A percentile compares a stretch with the other conserved stretches of the same genome.
Evolutionary conservation across 2,888 invertebrate species (phyloP).

Genomic region (Blera fallax): DNA sequence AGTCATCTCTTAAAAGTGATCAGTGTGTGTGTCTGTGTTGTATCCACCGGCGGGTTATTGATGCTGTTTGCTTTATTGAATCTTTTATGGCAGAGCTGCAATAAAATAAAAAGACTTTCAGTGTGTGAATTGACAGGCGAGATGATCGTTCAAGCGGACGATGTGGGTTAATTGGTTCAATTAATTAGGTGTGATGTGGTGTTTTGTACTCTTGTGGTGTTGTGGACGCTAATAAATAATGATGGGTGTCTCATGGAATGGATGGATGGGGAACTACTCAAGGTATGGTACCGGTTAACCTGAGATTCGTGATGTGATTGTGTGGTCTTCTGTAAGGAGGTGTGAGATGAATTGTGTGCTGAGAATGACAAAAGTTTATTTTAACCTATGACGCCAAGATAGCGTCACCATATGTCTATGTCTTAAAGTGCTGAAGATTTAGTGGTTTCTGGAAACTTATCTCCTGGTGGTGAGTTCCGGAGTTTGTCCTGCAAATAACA

Average conservation of each 20-base stretch:
- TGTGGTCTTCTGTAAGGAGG: not conserved
- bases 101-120: constrained; percentile 1
- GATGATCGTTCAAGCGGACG: constrained; percentile 36
- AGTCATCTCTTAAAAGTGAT: constrained; percentile 29
- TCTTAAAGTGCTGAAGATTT: too few relatives aligned
- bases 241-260: not conserved
- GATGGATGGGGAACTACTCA: not conserved
- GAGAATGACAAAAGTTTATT: too few relatives aligned
- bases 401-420: too few relatives aligned
- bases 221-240: constrained; percentile 15
- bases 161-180: constrained; percentile 57
- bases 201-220: constrained; percentile 39
- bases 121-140: constrained; percentile 38
- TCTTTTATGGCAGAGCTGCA: constrained; percentile 13
- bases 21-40: not conserved
- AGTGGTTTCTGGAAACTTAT: too few relatives aligned
- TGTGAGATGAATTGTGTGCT: too few relatives aligned
- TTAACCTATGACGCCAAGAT: too few relatives aligned
- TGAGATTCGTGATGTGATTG: not conserved
- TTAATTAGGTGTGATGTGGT: constrained; percentile 58
- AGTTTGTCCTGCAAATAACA: too few relatives aligned
- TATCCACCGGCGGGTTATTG: constrained; percentile 22
- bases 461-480: too few relatives aligned
- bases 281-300: not conserved
- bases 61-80: constrained; percentile 39